phyloP scores from a whole-genome alignment of 2,113 vertebrate genomes.

The Oreotragus oreotragus region DNA sequence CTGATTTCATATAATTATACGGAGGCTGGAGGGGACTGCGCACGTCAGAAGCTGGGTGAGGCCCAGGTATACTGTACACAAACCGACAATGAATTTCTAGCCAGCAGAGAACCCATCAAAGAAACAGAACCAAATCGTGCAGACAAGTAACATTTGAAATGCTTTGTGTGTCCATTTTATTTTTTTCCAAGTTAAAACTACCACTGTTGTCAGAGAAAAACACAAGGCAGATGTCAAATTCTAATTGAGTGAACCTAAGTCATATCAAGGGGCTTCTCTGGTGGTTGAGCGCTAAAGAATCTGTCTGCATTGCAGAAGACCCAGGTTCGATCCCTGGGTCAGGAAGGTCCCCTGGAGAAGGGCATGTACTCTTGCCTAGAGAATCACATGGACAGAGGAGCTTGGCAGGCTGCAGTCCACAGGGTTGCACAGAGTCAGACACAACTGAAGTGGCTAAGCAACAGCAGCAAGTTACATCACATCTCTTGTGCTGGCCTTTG shows the following conservation, averaged over 20 bases:
- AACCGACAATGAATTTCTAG: background rate
- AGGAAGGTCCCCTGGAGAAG: background rate
- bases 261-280: background rate
- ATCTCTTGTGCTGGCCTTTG: background rate
- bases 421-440: background rate
- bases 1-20: background rate
- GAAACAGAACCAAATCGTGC: background rate
- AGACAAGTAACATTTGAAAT: background rate
- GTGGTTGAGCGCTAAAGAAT: background rate
- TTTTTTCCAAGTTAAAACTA: background rate
- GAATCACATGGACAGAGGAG: background rate
- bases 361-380: background rate
- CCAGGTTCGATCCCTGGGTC: background rate
- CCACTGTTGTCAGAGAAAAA: background rate
- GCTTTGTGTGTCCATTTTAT: background rate
- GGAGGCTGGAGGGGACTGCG: rapidly evolving
- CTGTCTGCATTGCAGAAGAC: background rate
- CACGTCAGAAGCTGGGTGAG: background rate
- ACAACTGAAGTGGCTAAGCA: background rate
- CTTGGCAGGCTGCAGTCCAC: background rate
- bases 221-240: background rate
- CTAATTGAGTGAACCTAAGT: background rate
- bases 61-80: rapidly evolving
- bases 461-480: background rate
- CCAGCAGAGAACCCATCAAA: background rate